Base-by-base conservation (phyloP, 2,797 vertebrate species). In the Crocidura indochinensis region DNA sequence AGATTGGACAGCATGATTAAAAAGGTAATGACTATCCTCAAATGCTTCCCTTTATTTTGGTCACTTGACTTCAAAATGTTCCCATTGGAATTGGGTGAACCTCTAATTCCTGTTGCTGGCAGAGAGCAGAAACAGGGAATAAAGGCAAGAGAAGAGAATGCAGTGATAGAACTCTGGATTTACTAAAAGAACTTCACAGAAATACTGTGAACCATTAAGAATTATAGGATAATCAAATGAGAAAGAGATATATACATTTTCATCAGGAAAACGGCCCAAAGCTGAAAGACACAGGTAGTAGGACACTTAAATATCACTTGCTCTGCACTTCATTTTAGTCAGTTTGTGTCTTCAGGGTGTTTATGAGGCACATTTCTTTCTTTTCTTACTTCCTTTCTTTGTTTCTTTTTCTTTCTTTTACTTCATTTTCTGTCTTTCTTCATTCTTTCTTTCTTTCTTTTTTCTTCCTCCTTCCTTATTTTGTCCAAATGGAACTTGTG, bases 241-340 rank as follows among this genome's bases (percentile, higher is more conserved):
- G n/a, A 46, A 90, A 76, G 51, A 78, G 8, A 68, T 96, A 95
- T 97, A 95, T 97, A 97, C 97, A 96, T 94, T 94, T 38, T 87
- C 94, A 95, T 95, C 68, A 86, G 90, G 75, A 94, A 95, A 94
- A 88, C 94, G 95, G 86, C 84, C 93, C 94, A 75, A 96, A 96
- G 87, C 77, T 88, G 78, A 94, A 91, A 97, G 94, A 96, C 62
- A 90, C 47, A 89, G 88, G 79, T 94, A 94, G 95, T 89, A 87
- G 90, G 96, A 96, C 90, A 82, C 89, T 77, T 90, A 49, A 47
- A 81, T 90, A 81, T 74, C 86, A 88, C 93, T 93, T 71, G 74
- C 79, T 94, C 87, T 93, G 93, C 51, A 84, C 53, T 91, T 26
- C 62, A 78, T 81, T 73, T 72, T 69, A 64, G 92, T 69, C 80